phyloP scores from a whole-genome alignment of 2,113 vertebrate genomes.

The Phoxinus phoxinus region DNA sequence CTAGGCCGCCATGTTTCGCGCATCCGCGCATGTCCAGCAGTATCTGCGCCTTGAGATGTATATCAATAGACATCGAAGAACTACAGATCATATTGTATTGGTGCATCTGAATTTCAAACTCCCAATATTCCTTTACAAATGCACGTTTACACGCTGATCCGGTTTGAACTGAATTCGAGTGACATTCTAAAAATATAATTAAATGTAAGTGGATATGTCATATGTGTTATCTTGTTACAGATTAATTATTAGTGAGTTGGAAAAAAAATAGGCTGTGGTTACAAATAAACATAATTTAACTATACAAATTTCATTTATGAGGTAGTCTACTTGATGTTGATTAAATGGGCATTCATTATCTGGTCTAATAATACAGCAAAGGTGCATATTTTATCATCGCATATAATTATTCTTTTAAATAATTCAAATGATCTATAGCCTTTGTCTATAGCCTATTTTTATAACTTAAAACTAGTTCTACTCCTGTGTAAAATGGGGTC shows the following conservation, averaged over 20 bases:
- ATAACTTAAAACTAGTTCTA: not conserved
- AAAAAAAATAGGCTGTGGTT: not conserved
- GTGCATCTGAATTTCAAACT: not conserved
- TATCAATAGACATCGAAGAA: not conserved
- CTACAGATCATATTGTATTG: not conserved
- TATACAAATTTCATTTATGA: not conserved
- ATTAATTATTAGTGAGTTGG: not conserved
- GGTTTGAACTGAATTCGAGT: not conserved
- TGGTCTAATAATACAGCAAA: not conserved
- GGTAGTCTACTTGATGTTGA: not conserved
- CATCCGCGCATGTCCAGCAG: constrained; percentile 77
- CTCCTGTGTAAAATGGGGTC: not conserved
- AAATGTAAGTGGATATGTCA: not conserved
- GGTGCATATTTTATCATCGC: not conserved
- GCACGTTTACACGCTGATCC: not conserved
- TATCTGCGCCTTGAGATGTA: not conserved
- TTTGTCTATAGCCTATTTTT: not conserved
- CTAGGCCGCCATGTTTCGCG: constrained; percentile 78
- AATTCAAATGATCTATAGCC: not conserved
- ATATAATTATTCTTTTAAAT: not conserved
- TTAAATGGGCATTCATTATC: not conserved
- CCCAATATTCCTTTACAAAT: not conserved
- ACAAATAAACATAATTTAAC: not conserved
- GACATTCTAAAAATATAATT: not conserved
- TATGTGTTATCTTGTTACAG: not conserved